Percentiles rank a stretch among this genome's conserved stretches.
Evolutionary conservation across 2,797 vertebrate genomes (phyloP).

Genomic region (Argya squamiceps): DNA sequence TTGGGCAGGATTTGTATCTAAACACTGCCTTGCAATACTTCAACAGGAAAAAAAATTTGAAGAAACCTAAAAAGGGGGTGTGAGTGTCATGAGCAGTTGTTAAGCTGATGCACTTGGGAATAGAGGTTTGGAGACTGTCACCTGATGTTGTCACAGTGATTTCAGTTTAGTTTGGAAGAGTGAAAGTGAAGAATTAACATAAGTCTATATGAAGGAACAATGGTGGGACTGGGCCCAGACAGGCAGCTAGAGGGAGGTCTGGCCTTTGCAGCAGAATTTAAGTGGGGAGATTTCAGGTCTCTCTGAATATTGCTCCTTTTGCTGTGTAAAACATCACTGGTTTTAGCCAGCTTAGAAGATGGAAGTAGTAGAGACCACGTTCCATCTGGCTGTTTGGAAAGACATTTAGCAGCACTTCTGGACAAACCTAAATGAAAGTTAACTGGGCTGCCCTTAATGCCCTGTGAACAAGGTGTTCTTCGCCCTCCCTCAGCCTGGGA

Average conservation of each 20-base stretch:
- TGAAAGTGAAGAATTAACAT: neutral
- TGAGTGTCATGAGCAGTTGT: neutral
- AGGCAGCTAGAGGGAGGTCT: conserved; percentile 22
- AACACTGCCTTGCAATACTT: neutral
- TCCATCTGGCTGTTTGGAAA: neutral
- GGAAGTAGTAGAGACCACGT: neutral
- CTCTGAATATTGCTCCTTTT: neutral
- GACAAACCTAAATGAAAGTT: neutral
- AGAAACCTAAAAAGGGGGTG: neutral
- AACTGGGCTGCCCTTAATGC: neutral
- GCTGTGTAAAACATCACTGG: neutral
- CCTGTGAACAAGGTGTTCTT: neutral
- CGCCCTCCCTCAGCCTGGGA: neutral
- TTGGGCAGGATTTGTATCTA: neutral
- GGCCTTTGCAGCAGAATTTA: neutral
- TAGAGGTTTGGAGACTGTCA: neutral
- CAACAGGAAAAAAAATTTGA: neutral
- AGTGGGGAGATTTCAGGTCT: neutral
- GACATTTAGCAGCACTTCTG: neutral
- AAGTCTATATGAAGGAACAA: neutral
- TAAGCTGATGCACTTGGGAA: neutral
- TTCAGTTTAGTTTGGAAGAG: neutral
- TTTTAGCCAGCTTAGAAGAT: neutral
- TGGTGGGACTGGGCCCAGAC: neutral
- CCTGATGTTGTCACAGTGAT: neutral